Evolutionary conservation across 2,888 invertebrate genomes (phyloP).

Genomic region (Eledona agricola): DNA sequence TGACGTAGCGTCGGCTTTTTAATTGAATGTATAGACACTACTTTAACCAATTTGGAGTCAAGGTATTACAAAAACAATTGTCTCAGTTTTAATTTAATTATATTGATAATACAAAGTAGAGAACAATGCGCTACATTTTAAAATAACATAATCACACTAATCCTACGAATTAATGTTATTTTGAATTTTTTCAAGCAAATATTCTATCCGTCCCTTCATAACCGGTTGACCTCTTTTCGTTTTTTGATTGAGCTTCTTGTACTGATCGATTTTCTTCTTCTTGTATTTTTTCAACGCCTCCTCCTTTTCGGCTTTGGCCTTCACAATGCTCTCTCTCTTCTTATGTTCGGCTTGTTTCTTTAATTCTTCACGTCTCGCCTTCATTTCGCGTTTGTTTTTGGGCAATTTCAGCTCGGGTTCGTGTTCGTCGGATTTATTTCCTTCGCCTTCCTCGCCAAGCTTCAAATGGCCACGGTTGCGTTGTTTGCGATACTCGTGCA

Average conservation of each 20-base stretch:
- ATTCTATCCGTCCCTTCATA: constrained; percentile 82
- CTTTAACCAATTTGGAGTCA: too few species aligned
- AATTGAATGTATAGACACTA: too few species aligned
- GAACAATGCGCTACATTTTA: too few species aligned
- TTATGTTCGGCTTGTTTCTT: constrained; percentile 52
- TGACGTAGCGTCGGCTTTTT: too few species aligned
- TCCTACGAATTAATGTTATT: constrained; percentile 13
- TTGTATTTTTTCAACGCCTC: constrained; percentile 74
- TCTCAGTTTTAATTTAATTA: too few species aligned
- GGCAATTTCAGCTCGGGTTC: constrained; percentile 16
- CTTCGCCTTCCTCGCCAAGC: constrained; percentile 59
- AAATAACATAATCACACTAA: not conserved
- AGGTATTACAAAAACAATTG: too few species aligned
- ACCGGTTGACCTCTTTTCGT: constrained; percentile 86
- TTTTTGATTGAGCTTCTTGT: constrained; percentile 77
- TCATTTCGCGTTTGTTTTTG: constrained; percentile 23
- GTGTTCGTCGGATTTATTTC: constrained; percentile 33
- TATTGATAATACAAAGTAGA: too few species aligned
- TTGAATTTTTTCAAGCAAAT: constrained; percentile 81
- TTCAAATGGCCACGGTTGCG: constrained; percentile 60
- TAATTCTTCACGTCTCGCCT: constrained; percentile 63
- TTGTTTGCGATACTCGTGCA: constrained; percentile 68
- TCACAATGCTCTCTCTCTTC: constrained; percentile 63
- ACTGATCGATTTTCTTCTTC: constrained; percentile 74
- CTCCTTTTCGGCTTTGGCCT: constrained; percentile 67